phyloP scores from a whole-genome alignment of 2,113 vertebrate species.

The Falcunculus frontatus region DNA sequence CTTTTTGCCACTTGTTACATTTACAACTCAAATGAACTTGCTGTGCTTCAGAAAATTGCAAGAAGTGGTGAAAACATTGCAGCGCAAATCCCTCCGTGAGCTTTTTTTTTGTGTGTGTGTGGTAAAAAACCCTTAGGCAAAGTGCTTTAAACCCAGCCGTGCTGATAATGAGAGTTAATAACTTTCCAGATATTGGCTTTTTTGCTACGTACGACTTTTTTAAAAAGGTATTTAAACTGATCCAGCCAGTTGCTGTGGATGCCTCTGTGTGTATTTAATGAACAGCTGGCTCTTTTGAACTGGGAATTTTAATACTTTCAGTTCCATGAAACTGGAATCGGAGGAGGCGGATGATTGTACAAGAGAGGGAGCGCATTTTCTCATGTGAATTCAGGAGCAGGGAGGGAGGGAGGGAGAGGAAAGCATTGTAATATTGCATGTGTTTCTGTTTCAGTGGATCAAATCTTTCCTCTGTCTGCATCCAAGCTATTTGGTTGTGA shows the following conservation, averaged over 20 bases:
- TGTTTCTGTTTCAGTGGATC: conserved; percentile 70
- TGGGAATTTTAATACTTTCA: conserved; percentile 33
- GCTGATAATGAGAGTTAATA: background rate
- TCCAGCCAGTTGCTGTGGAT: background rate
- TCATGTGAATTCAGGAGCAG: conserved; percentile 43
- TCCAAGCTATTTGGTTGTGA: conserved; percentile 80
- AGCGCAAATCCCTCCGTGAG: background rate
- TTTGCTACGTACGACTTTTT: background rate
- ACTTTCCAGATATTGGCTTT: background rate
- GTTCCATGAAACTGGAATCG: conserved; percentile 8
- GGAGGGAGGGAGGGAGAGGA: background rate
- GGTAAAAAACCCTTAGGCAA: background rate
- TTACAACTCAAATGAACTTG: background rate
- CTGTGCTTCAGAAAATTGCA: conserved; percentile 22
- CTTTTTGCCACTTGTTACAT: background rate
- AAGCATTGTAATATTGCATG: conserved; percentile 35
- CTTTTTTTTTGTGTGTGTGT: background rate
- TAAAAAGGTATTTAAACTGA: background rate
- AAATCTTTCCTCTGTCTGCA: conserved; percentile 80
- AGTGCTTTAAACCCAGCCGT: background rate
- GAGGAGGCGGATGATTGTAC: conserved; percentile 1
- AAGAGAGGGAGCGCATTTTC: conserved; percentile 31
- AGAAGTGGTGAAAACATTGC: background rate
- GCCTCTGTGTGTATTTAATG: background rate
- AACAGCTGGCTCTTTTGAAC: conserved; percentile 38